These are phyloP conservation scores for Mythimna ferrago DNA, from an alignment of 2,888 invertebrate species.

Conservation along the genomic window DNA sequence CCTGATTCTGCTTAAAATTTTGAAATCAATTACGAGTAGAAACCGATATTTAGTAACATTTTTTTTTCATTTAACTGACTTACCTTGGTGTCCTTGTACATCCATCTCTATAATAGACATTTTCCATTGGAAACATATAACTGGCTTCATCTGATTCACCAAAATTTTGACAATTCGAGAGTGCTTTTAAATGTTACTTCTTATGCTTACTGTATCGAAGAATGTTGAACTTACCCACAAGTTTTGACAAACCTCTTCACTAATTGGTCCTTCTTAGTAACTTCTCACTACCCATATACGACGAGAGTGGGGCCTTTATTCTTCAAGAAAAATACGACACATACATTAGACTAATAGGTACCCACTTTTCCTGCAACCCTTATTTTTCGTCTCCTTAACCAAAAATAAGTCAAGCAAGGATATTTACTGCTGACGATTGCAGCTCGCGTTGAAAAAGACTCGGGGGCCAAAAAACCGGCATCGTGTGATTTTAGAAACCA, in stretches of 20 bases:
- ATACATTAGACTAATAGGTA: slow-evolving; percentile 18
- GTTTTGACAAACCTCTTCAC: not conserved
- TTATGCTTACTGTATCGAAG: not conserved
- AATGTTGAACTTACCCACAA: not conserved
- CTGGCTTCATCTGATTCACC: too few relatives aligned
- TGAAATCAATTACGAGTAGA: too few relatives aligned
- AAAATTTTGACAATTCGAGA: too few relatives aligned
- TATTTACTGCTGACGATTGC: slow-evolving; percentile 52
- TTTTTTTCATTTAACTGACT: too few relatives aligned
- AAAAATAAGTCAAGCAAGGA: slow-evolving; percentile 24
- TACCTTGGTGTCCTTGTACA: too few relatives aligned
- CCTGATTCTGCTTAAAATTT: too few relatives aligned
- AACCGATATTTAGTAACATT: too few relatives aligned
- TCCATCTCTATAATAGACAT: too few relatives aligned
- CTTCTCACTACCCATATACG: not conserved
- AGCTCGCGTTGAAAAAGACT: slow-evolving; percentile 54
- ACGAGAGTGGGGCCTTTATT: not conserved
- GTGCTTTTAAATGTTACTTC: too few relatives aligned
- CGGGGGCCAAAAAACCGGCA: slow-evolving; percentile 63
- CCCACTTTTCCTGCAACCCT: slow-evolving; percentile 14
- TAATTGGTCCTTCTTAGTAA: not conserved
- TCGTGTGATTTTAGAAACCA: slow-evolving; percentile 75
- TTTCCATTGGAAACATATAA: too few relatives aligned
- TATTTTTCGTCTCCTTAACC: slow-evolving; percentile 17
- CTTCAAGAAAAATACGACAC: not conserved